Evolutionary conservation across 2,113 vertebrate genomes (phyloP), one percentile per base, ranked within the genome.

Genomic region (Catharus bicknelli): DNA sequence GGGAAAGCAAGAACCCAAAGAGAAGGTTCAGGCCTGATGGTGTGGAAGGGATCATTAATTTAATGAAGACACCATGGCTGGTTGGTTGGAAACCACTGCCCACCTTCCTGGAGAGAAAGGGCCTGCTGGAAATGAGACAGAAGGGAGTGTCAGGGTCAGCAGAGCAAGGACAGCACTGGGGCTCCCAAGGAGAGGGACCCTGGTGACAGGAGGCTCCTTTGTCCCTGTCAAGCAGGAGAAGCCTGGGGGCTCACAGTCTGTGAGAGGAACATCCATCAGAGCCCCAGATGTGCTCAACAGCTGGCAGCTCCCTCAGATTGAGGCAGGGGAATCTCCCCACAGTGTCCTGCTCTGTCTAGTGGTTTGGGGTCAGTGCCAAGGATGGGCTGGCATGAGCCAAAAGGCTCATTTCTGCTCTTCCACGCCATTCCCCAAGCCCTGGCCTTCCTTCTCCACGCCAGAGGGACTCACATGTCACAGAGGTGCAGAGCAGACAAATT

Each of bases 291-390:
- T 85, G 34, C 43, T 18, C 38, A 32, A 23, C 13, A 62, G 53
- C 53, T 78, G 64, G 48, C 20, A 70, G 30, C 45, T 70, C 61
- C 11, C 16, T 50, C 43, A 26, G 30, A 3, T 16, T 61, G 51
- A 0, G 5, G 22, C 1, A 3, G 9, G 21, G 11, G 4, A 50
- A 1, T 7, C 3, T 74, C 15, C 13, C 30, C 1, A 5, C 23
- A 2, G 30, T 4, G 54, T 55, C 73, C 63, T 47, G 30, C 2
- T 27, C 48, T 22, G 16, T 26, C 25, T 4, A 22, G 29, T 0
- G 4, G 10, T n/a, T 64, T 73, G n/a, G 59, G n/a, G 11, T 78
- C 64, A 66, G 19, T n/a, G 55, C 27, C 42, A 50, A 17, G 15
- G 73, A 27, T 1, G 19, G 50, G 16, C 21, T 86, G 67, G 42